phyloP scores from a whole-genome alignment of 2,888 invertebrate genomes.

The Venusia cambrica region DNA sequence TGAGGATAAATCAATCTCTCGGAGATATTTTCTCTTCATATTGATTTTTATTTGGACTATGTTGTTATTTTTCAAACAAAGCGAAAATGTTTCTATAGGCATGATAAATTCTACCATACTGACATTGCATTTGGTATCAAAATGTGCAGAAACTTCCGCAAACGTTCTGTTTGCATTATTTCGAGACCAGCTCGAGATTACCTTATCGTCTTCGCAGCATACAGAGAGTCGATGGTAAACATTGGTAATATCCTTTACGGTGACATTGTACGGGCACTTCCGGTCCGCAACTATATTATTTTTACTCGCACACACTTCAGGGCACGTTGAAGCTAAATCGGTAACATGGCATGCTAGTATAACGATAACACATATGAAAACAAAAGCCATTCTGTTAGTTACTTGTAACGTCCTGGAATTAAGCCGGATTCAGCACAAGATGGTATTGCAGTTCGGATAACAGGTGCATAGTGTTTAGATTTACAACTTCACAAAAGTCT shows the following conservation, averaged over 20 bases:
- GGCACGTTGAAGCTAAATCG: constrained; percentile 54
- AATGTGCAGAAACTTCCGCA: constrained; percentile 47
- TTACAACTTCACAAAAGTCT: constrained; percentile 48
- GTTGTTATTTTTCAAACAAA: constrained; percentile 57
- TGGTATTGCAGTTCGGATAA: constrained; percentile 51
- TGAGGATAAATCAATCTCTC: constrained; percentile 81
- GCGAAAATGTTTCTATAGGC: constrained; percentile 55
- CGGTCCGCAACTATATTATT: constrained; percentile 48
- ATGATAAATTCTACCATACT: constrained; percentile 49
- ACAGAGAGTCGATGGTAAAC: constrained; percentile 42
- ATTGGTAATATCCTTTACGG: constrained; percentile 53
- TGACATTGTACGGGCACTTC: constrained; percentile 61
- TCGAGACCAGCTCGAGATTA: constrained; percentile 41
- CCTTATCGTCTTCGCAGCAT: constrained; percentile 54
- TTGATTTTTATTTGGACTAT: constrained; percentile 53
- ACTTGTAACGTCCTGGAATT: constrained; percentile 35
- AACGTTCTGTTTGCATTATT: constrained; percentile 58
- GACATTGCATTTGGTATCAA: constrained; percentile 50
- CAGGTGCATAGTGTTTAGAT: constrained; percentile 47
- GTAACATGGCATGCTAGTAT: constrained; percentile 59
- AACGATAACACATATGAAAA: constrained; percentile 57
- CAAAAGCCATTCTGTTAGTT: constrained; percentile 64
- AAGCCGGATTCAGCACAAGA: constrained; percentile 65
- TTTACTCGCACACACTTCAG: constrained; percentile 52
- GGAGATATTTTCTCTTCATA: constrained; percentile 60